A percentile compares a stretch with the other conserved stretches of the same genome.
Conservation (phyloP, 1,140 invertebrate genomes). For the Anadara kagoshimensis region DNA sequence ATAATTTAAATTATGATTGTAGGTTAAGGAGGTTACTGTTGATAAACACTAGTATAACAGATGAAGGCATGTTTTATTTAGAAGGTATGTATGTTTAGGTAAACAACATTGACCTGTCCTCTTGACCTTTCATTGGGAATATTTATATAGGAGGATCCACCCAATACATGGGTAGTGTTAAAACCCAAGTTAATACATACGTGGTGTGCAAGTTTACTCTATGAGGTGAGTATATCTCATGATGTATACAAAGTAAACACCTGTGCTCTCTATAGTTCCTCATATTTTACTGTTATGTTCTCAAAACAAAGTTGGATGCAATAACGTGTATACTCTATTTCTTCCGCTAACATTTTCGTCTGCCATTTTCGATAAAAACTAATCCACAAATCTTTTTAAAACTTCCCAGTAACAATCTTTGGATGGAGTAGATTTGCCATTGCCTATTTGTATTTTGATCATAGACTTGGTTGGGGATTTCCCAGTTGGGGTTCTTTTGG, state of each 20-base stretch:
- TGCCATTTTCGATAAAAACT: neutral
- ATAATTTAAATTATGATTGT: constrained; percentile 14
- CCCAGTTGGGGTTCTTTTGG: neutral
- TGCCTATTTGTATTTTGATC: neutral
- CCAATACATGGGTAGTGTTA: no score
- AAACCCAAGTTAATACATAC: no score
- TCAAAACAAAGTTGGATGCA: neutral
- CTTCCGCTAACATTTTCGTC: neutral
- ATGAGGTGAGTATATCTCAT: no score
- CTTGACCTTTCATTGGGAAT: neutral
- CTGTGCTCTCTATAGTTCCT: neutral
- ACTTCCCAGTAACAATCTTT: neutral
- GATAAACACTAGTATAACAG: constrained; percentile 59
- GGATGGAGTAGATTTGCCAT: neutral
- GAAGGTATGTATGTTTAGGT: constrained; percentile 31
- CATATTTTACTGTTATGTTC: neutral
- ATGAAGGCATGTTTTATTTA: constrained; percentile 50
- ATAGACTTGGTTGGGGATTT: neutral
- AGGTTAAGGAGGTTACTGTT: constrained; percentile 52
- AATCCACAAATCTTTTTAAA: neutral
- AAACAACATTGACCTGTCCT: no score
- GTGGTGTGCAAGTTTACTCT: no score
- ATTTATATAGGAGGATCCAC: no score
- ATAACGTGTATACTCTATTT: neutral
- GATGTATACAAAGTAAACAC: no score